A percentile compares a stretch with the other conserved stretches of the same genome.
Conservation (phyloP, 1,140 invertebrate species). For the Drosophila azteca region DNA sequence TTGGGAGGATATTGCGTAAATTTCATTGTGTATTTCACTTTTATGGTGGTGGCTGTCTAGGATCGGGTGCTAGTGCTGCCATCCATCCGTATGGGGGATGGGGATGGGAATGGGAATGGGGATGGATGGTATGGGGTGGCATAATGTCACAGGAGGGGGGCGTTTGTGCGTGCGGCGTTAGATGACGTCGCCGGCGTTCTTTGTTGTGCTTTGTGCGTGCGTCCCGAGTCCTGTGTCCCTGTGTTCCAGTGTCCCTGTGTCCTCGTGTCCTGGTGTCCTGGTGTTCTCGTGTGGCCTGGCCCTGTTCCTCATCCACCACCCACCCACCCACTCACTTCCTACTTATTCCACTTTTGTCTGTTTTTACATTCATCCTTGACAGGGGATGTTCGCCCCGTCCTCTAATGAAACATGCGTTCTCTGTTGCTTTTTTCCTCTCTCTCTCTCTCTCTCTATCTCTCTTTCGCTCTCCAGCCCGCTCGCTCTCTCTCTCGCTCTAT, state of each 20-base stretch:
- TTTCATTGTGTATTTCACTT: conserved; percentile 82
- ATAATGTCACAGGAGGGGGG: conserved; percentile 1
- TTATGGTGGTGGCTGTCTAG: conserved; percentile 74
- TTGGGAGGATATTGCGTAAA: conserved; percentile 75
- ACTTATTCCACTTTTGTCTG: conserved; percentile 27
- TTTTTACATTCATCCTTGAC: conserved; percentile 30
- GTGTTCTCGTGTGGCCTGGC: not conserved
- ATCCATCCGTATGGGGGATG: no score
- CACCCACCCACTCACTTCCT: no score
- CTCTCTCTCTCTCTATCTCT: conserved; percentile 25
- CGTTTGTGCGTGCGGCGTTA: conserved; percentile 46
- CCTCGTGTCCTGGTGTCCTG: not conserved
- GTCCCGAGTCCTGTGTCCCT: conserved; percentile 16
- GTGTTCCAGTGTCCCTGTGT: not conserved
- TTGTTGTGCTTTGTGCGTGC: conserved; percentile 75
- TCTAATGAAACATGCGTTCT: conserved; percentile 80
- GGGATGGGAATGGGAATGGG: no score
- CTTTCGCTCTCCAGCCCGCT: not conserved
- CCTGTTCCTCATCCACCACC: not conserved
- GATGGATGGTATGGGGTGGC: conserved; percentile 15
- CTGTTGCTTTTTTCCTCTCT: conserved; percentile 10
- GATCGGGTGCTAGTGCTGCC: conserved; percentile 37
- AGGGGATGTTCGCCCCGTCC: conserved; percentile 42
- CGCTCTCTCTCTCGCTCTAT: not conserved
- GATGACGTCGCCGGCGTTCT: conserved; percentile 60